Evolutionary conservation across 2,113 vertebrate species (phyloP).

Genomic region (Varanus salvator): DNA sequence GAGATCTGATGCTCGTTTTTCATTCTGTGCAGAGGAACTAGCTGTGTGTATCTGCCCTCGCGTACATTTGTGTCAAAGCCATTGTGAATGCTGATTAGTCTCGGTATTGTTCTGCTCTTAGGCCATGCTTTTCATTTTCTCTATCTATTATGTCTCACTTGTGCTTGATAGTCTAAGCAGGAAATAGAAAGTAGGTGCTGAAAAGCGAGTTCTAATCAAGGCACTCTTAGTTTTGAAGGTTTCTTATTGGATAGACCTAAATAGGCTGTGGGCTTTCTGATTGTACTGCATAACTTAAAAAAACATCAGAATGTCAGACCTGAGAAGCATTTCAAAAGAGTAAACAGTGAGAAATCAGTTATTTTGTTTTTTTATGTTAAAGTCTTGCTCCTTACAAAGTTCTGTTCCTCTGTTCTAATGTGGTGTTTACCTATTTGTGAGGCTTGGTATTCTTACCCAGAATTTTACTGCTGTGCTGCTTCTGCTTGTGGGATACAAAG

Average conservation of each 20-base stretch:
- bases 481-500: conserved; percentile 64
- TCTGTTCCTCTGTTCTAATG: conserved; percentile 44
- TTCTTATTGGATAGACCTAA: not conserved
- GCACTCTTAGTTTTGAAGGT: conserved; percentile 1
- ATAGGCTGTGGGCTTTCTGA: not conserved
- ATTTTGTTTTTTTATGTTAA: conserved; percentile 26
- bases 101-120: not conserved
- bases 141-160: conserved; percentile 12
- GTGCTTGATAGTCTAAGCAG: conserved; percentile 19
- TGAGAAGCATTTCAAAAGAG: conserved; percentile 43
- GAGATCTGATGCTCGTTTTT: not conserved
- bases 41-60: not conserved
- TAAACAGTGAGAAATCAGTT: not conserved
- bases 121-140: not conserved
- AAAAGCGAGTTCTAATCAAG: conserved; percentile 13
- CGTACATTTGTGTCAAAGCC: not conserved
- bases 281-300: not conserved
- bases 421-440: conserved; percentile 52
- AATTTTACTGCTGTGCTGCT: conserved; percentile 50
- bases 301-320: not conserved
- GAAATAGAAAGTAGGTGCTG: conserved; percentile 1
- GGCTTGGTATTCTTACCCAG: conserved; percentile 37
- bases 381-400: not conserved
- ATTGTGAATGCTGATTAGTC: conserved; percentile 5
- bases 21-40: not conserved